phyloP scores from a whole-genome alignment of 2,888 invertebrate species.

The Chamaedrilus cognettii region DNA sequence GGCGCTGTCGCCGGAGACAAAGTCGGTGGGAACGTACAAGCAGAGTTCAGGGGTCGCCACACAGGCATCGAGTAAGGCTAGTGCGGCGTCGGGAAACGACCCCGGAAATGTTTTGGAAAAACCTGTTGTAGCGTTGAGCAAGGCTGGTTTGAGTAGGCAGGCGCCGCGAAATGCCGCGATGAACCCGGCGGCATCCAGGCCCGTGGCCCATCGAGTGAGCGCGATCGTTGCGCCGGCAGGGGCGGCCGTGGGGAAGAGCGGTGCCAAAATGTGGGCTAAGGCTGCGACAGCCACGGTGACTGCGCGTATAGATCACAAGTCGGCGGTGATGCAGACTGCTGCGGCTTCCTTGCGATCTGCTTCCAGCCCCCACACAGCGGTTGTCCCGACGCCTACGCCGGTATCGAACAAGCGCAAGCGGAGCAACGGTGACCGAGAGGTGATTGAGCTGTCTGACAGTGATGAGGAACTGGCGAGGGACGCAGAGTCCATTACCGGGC shows the following conservation, averaged over 20 bases:
- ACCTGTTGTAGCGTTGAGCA: not conserved
- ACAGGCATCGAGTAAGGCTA: no score
- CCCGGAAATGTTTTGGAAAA: not conserved
- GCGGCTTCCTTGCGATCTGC: not conserved
- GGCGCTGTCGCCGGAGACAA: not conserved
- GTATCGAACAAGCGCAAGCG: not conserved
- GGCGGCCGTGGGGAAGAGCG: not conserved
- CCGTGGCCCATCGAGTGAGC: not conserved
- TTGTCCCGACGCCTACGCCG: not conserved
- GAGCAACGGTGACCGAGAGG: constrained; percentile 1
- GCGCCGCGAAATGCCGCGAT: not conserved
- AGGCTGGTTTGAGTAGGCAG: not conserved
- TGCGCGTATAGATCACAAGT: not conserved
- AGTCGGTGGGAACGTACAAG: not conserved
- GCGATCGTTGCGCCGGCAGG: not conserved
- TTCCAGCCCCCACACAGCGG: not conserved
- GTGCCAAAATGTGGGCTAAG: not conserved
- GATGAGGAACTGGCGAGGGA: constrained; percentile 21
- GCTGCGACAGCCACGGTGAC: not conserved
- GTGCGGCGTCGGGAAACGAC: not conserved
- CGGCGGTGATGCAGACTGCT: not conserved
- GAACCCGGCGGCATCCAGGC: not conserved
- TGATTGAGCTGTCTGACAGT: constrained; percentile 31
- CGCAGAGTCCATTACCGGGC: not conserved
- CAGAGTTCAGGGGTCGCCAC: no score